A percentile compares a stretch with the other conserved stretches of the same genome.
Evolutionary conservation across 2,888 invertebrate genomes (phyloP).

Genomic region (Pterostichus niger): DNA sequence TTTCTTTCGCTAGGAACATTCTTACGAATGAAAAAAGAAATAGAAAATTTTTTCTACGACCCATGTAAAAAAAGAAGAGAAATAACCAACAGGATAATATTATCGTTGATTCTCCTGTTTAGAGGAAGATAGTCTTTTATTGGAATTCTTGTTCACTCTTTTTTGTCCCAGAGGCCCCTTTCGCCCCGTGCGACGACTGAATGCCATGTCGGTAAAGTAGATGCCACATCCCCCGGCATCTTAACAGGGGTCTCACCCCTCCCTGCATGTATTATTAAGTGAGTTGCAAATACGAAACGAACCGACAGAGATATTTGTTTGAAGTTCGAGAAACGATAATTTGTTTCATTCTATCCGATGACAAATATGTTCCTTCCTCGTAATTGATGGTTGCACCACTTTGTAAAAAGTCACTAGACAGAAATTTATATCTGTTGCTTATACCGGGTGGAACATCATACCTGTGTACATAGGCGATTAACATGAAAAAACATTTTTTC

Average conservation of each 20-base stretch:
- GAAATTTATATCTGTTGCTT: constrained; percentile 1
- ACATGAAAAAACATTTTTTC: too few relatives aligned
- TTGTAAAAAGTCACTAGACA: constrained; percentile 1
- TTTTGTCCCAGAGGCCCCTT: constrained; percentile 21
- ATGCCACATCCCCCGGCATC: background rate
- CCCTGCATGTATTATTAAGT: constrained; percentile 34
- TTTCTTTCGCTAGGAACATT: constrained; percentile 48
- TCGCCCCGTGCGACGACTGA: too few relatives aligned
- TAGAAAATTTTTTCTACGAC: constrained; percentile 56
- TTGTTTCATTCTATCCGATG: constrained; percentile 39
- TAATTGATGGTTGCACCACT: constrained; percentile 31
- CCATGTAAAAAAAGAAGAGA: constrained; percentile 51
- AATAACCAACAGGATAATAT: constrained; percentile 56
- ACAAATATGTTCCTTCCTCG: constrained; percentile 8
- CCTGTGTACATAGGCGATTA: too few relatives aligned
- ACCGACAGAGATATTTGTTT: constrained; percentile 22
- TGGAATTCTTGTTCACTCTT: constrained; percentile 45
- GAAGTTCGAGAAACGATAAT: constrained; percentile 32
- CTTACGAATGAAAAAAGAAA: constrained; percentile 54
- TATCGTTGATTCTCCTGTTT: constrained; percentile 52
- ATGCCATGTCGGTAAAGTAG: constrained; percentile 26
- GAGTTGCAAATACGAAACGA: constrained; percentile 25
- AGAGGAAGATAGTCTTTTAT: constrained; percentile 37
- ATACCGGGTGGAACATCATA: too few relatives aligned
- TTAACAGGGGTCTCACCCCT: constrained; percentile 18